Conservation (phyloP, 2,888 invertebrate species). For the Nebria brevicollis region DNA sequence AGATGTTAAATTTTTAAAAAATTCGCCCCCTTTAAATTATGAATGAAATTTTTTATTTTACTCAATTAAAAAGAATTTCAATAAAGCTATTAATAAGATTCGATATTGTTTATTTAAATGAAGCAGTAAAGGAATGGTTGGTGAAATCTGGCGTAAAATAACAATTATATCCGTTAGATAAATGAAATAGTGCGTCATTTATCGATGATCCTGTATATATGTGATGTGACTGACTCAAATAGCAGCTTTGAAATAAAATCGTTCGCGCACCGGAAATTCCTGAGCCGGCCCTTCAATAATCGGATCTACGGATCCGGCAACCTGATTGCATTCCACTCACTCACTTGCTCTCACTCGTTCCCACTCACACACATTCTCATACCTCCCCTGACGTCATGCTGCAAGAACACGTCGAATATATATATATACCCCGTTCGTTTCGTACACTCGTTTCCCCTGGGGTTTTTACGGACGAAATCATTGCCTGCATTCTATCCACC, state of each 20-base stretch:
- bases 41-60: too few relatives aligned
- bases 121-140: not conserved
- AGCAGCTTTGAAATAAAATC: slow-evolving; percentile 42
- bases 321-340: slow-evolving; percentile 42
- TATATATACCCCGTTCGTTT: not conserved
- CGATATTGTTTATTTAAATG: too few relatives aligned
- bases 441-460: slow-evolving; percentile 7
- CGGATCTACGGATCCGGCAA: slow-evolving; percentile 38
- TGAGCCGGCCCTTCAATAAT: slow-evolving; percentile 42
- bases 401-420: not conserved
- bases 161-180: not conserved
- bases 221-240: slow-evolving; percentile 18
- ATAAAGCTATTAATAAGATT: too few relatives aligned
- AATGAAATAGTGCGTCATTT: not conserved
- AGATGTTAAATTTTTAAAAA: too few relatives aligned
- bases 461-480: slow-evolving; percentile 19
- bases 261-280: slow-evolving; percentile 45
- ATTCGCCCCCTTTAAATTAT: too few relatives aligned
- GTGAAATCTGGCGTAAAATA: slow-evolving; percentile 39
- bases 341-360: not conserved
- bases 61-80: too few relatives aligned
- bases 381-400: not conserved
- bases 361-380: not conserved
- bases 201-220: slow-evolving; percentile 10
- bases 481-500: slow-evolving; percentile 15